Percentiles rank a stretch among this genome's conserved stretches.
phyloP scores from a whole-genome alignment of 2,797 vertebrate species.

The Nothura maculosa region DNA sequence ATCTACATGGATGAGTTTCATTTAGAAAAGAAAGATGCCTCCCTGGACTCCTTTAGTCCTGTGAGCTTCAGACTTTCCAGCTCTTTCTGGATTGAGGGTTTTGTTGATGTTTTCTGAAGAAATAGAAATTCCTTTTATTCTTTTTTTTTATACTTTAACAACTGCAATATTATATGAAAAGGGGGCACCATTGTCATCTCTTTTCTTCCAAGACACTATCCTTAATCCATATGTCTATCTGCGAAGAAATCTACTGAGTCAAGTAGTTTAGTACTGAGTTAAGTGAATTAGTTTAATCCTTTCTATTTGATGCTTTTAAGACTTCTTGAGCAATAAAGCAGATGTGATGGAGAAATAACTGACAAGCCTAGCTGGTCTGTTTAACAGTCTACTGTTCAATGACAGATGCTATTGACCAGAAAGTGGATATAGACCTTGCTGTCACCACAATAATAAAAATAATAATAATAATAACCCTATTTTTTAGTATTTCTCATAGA shows the following conservation, averaged over 20 bases:
- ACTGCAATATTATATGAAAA: not conserved
- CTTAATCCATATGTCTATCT: not conserved
- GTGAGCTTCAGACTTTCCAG: not conserved
- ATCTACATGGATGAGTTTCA: not conserved
- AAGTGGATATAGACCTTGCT: not conserved
- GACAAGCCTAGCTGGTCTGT: not conserved
- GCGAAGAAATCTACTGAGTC: not conserved
- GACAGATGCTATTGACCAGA: not conserved
- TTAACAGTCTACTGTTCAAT: not conserved
- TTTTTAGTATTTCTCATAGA: not conserved
- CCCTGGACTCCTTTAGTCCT: not conserved
- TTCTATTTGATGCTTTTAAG: not conserved
- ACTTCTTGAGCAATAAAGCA: not conserved
- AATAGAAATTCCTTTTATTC: too few relatives aligned
- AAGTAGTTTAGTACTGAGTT: too few relatives aligned
- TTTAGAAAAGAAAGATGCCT: not conserved
- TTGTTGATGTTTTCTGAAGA: not conserved
- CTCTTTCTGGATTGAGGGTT: too few relatives aligned
- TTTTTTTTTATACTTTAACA: not conserved
- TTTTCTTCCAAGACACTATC: not conserved
- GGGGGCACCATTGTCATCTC: too few relatives aligned
- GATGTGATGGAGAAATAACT: not conserved
- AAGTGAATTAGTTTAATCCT: not conserved
- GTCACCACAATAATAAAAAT: not conserved
- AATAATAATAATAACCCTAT: rapidly evolving